Base-by-base conservation (phyloP, 2,888 invertebrate species). In the Tridacna crocea region DNA sequence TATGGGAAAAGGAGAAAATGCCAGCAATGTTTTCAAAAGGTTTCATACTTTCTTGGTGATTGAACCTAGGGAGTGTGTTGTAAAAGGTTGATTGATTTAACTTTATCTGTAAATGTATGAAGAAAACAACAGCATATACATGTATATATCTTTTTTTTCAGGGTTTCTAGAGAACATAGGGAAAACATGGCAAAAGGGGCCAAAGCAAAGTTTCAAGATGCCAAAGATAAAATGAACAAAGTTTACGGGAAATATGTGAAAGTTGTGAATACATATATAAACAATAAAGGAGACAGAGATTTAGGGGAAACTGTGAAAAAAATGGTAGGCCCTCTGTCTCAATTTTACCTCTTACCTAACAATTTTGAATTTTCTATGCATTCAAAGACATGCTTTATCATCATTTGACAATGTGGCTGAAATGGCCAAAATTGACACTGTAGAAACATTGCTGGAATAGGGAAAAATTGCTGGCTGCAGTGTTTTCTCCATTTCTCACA, bases 171-270 rank as follows among this genome's bases (percentile, higher is more conserved):
- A 51, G 70, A 70, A 70, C 70, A 70, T 24, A 22, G 70, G 13
- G 70, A 70, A 51, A 51, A 51, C 26, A 70, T 73, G 73, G 73
- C 47, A 12, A 60, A 58, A 60, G 58, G 60, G 11, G 22, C 73
- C 27, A 73, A 73, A 36, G 58, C 58, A 26, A 73, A 24, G 60
- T 73, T 73, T n/a, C 58, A 73, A 36, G 46, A 26, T 17, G 22
- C 60, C 19, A 73, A 73, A 27, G 73, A 73, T 22, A 73, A 60
- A n/a, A 27, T 73, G n/a, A 73, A 36, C 58, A 58, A 60, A 60
- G 73, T 73, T 58, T 73, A 73, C 15, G 36, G n/a, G n/a, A 73
- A 73, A n/a, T 60, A 73, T 46, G 27, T 60, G 55, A 73, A 73
- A 73, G 58, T 58, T n/a, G 73, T 73, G 60, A 60, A 73, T 55